Base-by-base conservation (phyloP, 2,113 vertebrate genomes). In the Glaucomys volans region DNA sequence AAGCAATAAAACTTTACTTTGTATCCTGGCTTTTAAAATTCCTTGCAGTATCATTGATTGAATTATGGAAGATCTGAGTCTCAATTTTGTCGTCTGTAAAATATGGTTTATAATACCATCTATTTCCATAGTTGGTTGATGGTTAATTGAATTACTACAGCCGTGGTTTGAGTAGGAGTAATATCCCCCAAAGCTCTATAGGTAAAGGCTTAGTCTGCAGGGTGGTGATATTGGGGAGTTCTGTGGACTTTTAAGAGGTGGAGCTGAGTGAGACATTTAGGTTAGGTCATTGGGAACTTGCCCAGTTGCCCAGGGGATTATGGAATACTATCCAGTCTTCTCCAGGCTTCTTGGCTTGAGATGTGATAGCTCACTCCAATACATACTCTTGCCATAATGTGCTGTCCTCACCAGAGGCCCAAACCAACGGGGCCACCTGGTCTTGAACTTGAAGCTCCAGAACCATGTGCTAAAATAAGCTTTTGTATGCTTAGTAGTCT, bases 71-170 rank as follows among this genome's bases (percentile, higher is more conserved):
- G 77, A 75, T 84, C 80, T 76, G 90, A 90, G 62, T 16, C 86
- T 95, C 66, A 44, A 32, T 87, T 87, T 87, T 91, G 24, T 82
- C 26, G 42, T 77, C 44, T 86, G 11, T 86, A 88, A 90, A 79
- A 90, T 44, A 47, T 16, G 24, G 35, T n/a, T 59, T 54, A 44
- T 30, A 66, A 74, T 35, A 44, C 64, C 10, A 62, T 37, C 35
- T 30, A n/a, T 30, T 1, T 75, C 75, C 28, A 22, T 18, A 75
- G 26, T 62, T 32, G 7, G 82, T 82, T 16, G 12, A 26, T 42
- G 77, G 35, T 42, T 67, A 44, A 50, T 28, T 74, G 72, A 92
- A 10, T 69, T 67, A 74, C 40, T 47, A 13, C 14, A 26, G 1
- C 30, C 50, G 44, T 47, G 40, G 37, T 59, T 57, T 79, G 50